These are phyloP conservation scores for Drosophila takahashii DNA, from an alignment of 1,140 invertebrate genomes.

Conservation along the genomic window DNA sequence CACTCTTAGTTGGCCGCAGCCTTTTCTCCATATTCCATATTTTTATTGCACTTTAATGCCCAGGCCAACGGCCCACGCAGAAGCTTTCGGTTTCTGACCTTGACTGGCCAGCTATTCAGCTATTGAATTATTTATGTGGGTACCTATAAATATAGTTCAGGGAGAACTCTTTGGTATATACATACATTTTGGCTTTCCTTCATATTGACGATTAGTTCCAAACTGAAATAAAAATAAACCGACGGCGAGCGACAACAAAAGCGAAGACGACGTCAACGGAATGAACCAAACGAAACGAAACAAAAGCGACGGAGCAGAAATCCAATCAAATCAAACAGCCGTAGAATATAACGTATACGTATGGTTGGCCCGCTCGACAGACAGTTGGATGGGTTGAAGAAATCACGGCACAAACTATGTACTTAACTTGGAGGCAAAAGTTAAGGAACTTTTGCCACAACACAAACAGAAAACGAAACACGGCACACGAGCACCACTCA, in stretches of 20 bases:
- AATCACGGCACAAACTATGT: conserved; percentile 35
- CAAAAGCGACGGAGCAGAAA: conserved; percentile 41
- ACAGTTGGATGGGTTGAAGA: conserved; percentile 18
- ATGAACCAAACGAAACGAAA: conserved; percentile 9
- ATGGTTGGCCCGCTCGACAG: conserved; percentile 47
- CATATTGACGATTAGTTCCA: conserved; percentile 71
- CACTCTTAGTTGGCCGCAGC: neutral
- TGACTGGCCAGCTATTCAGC: conserved; percentile 70
- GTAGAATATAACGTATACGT: conserved; percentile 65
- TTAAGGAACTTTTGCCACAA: conserved; percentile 35
- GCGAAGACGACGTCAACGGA: conserved; percentile 24
- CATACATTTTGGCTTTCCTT: conserved; percentile 60
- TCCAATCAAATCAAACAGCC: conserved; percentile 53
- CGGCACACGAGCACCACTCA: conserved; percentile 29
- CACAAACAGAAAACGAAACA: conserved; percentile 1
- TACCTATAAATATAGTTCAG: conserved; percentile 78
- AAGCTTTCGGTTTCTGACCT: conserved; percentile 55
- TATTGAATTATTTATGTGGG: conserved; percentile 62
- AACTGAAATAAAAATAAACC: conserved; percentile 57
- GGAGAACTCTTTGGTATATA: conserved; percentile 42
- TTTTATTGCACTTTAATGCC: conserved; percentile 59
- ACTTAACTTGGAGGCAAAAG: conserved; percentile 20
- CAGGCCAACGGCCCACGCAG: conserved; percentile 18
- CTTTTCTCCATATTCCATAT: conserved; percentile 8
- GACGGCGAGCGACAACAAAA: conserved; percentile 47